These are phyloP conservation scores for Kryptolebias marmoratus DNA, from an alignment of 2,113 vertebrate genomes.

Conservation along the genomic window DNA sequence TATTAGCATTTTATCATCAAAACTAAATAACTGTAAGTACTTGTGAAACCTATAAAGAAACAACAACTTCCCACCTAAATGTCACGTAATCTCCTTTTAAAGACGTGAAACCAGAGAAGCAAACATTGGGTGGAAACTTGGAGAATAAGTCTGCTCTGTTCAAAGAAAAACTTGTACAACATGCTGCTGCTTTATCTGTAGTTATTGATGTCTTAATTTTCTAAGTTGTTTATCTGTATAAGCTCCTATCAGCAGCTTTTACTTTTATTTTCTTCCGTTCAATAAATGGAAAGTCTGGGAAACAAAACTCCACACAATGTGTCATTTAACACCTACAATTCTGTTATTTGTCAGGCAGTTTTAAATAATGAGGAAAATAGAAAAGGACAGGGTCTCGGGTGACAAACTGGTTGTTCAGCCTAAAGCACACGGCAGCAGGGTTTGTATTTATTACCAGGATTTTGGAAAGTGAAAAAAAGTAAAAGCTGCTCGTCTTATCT, in stretches of 20 bases:
- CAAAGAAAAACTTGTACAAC: constrained; percentile 8
- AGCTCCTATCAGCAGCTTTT: not conserved
- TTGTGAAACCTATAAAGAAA: constrained; percentile 6
- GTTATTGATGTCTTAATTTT: not conserved
- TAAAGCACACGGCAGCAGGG: constrained; percentile 7
- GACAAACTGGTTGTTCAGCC: constrained; percentile 42
- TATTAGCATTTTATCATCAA: not conserved
- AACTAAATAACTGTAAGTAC: not conserved
- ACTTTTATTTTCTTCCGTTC: not conserved
- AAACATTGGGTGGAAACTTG: not conserved
- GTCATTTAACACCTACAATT: not conserved
- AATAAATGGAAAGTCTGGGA: not conserved
- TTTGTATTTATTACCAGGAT: constrained; percentile 15
- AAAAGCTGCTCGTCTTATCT: constrained; percentile 11
- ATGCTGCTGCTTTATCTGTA: not conserved
- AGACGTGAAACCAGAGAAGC: constrained; percentile 17
- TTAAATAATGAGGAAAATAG: constrained; percentile 33
- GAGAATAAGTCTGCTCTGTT: not conserved
- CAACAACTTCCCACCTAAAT: not conserved
- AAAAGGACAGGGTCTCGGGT: constrained; percentile 34
- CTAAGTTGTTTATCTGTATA: not conserved
- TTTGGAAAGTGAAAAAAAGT: not conserved
- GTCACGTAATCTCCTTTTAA: not conserved
- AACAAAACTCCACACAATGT: constrained; percentile 7
- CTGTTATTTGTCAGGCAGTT: constrained; percentile 15